Percentiles rank a stretch among this genome's conserved stretches.
Evolutionary conservation across 2,113 vertebrate species (phyloP).

Genomic region (Ciconia stormi): DNA sequence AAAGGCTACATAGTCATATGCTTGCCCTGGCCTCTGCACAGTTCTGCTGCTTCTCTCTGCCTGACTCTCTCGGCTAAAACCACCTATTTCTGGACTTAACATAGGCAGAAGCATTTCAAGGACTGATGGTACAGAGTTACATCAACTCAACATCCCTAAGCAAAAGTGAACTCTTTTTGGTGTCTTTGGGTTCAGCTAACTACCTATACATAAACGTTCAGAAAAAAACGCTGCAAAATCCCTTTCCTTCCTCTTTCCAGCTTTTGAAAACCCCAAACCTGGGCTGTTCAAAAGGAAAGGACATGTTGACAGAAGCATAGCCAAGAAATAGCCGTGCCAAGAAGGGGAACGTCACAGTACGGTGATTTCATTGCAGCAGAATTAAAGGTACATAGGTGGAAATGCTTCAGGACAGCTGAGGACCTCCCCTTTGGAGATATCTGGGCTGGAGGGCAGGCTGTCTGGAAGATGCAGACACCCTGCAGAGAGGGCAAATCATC

Average conservation of each 20-base stretch:
- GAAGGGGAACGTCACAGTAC: background rate
- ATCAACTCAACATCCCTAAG: background rate
- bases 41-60: background rate
- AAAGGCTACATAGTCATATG: background rate
- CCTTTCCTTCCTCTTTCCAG: background rate
- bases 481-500: background rate
- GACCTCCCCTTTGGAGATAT: background rate
- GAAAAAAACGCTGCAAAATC: background rate
- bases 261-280: background rate
- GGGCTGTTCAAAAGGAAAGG: background rate
- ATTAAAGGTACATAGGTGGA: background rate
- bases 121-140: background rate
- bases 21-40: background rate
- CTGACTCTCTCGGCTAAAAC: background rate
- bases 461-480: background rate
- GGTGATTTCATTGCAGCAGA: background rate
- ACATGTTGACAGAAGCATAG: background rate
- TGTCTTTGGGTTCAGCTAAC: background rate
- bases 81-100: background rate
- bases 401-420: background rate
- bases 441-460: background rate
- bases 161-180: background rate
- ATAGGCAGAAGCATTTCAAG: background rate
- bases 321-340: background rate
- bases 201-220: background rate